phyloP scores from a whole-genome alignment of 1,140 invertebrate species.

The Drosophila lini region DNA sequence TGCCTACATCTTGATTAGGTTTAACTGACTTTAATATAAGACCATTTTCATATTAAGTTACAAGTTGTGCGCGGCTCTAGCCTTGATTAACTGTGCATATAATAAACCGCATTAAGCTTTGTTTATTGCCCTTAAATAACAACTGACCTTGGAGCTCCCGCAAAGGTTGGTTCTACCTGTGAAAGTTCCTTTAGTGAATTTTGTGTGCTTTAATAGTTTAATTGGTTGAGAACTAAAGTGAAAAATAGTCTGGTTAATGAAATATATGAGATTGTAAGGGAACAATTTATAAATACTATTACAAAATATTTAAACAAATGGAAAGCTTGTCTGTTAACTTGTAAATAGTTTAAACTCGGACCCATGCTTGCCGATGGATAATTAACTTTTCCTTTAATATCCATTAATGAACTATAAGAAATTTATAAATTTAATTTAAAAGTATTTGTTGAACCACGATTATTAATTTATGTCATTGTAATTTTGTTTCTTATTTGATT shows the following conservation, averaged over 20 bases:
- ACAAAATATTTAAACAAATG: not conserved
- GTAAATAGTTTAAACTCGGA: too few relatives aligned
- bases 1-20: slow-evolving; percentile 26
- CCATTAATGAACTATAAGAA: not conserved
- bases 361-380: not conserved
- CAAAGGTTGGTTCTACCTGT: slow-evolving; percentile 9
- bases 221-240: not conserved
- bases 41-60: slow-evolving; percentile 39
- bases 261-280: too few relatives aligned
- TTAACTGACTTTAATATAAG: slow-evolving; percentile 36
- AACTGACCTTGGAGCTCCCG: slow-evolving; percentile 20
- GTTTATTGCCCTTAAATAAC: slow-evolving; percentile 50
- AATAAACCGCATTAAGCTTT: slow-evolving; percentile 36
- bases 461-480: too few relatives aligned
- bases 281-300: not conserved
- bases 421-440: slow-evolving; percentile 7
- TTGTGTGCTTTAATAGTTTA: not conserved
- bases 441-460: not conserved
- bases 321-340: not conserved
- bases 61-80: not conserved
- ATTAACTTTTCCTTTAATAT: not conserved
- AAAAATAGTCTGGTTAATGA: not conserved
- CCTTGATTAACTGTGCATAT: slow-evolving; percentile 38
- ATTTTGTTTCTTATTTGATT: not conserved
- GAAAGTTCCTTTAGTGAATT: slow-evolving; percentile 5